These are phyloP conservation scores for Diphyllodes magnificus DNA, from an alignment of 2,113 vertebrate species.

Conservation along the genomic window DNA sequence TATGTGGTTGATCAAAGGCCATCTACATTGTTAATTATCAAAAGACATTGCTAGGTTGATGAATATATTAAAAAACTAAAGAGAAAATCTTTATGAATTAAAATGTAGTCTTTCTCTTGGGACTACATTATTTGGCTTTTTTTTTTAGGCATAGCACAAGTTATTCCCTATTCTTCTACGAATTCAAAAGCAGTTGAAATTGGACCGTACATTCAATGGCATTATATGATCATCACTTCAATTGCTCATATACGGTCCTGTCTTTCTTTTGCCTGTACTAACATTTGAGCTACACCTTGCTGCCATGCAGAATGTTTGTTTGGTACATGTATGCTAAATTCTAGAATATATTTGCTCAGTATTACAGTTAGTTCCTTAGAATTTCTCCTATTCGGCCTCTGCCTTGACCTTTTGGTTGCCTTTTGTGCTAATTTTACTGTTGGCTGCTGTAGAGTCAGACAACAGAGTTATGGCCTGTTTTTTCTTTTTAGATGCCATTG, in stretches of 20 bases:
- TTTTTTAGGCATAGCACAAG: neutral
- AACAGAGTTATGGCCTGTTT: conserved; percentile 27
- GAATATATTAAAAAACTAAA: neutral
- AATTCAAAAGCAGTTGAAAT: conserved; percentile 12
- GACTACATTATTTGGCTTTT: neutral
- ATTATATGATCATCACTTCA: neutral
- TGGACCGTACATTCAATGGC: neutral
- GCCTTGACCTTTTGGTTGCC: conserved; percentile 7
- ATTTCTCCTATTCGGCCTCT: neutral
- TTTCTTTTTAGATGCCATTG: conserved; percentile 53
- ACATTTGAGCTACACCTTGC: conserved; percentile 1
- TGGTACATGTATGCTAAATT: conserved; percentile 24
- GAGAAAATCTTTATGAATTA: neutral
- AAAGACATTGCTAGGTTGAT: neutral
- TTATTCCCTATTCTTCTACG: neutral
- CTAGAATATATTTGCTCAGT: conserved; percentile 34
- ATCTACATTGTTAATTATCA: conserved; percentile 11
- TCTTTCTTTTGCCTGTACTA: conserved; percentile 7
- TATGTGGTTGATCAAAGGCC: neutral
- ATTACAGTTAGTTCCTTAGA: neutral
- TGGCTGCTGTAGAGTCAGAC: conserved; percentile 59
- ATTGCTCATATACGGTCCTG: neutral
- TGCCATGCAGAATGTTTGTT: neutral
- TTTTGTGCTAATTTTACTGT: conserved; percentile 53
- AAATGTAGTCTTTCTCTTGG: neutral